Conservation (phyloP, 2,888 invertebrate species). For the Abrostola tripartita region DNA sequence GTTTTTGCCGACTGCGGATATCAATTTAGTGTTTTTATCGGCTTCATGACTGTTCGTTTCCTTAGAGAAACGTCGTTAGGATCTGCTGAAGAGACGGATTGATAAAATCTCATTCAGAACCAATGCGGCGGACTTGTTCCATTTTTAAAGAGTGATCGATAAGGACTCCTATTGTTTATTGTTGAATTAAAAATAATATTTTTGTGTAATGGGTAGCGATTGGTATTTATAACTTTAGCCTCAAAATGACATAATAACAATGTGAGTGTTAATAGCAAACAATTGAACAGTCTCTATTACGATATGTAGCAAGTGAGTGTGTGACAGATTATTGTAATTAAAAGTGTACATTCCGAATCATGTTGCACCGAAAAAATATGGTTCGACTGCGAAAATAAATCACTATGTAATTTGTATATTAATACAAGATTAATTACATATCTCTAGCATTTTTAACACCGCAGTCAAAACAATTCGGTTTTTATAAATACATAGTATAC, state of each 20-base stretch:
- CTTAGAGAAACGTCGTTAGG: conserved; percentile 56
- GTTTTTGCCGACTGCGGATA: conserved; percentile 78
- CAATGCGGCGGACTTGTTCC: conserved; percentile 29
- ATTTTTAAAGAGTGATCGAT: conserved; percentile 67
- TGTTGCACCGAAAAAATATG: conserved; percentile 15
- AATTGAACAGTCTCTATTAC: conserved; percentile 28
- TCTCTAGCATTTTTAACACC: background rate
- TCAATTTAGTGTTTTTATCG: conserved; percentile 74
- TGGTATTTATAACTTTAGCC: conserved; percentile 2
- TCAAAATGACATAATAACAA: background rate
- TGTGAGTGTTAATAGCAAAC: conserved; percentile 27
- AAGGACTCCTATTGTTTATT: conserved; percentile 63
- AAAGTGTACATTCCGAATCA: conserved; percentile 63
- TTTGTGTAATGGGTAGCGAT: conserved; percentile 8
- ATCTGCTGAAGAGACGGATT: conserved; percentile 21
- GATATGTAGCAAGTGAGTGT: conserved; percentile 13
- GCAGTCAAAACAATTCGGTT: background rate
- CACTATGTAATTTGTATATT: background rate
- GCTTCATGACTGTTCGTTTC: conserved; percentile 65
- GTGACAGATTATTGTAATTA: conserved; percentile 60
- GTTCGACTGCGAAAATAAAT: background rate
- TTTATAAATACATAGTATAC: conserved; percentile 27
- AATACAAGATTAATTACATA: background rate
- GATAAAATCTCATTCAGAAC: conserved; percentile 42
- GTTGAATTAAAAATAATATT: conserved; percentile 41